A percentile compares a stretch with the other conserved stretches of the same genome.
Evolutionary conservation across 2,797 vertebrate species (phyloP).

Genomic region (Aulostomus chinensis): DNA sequence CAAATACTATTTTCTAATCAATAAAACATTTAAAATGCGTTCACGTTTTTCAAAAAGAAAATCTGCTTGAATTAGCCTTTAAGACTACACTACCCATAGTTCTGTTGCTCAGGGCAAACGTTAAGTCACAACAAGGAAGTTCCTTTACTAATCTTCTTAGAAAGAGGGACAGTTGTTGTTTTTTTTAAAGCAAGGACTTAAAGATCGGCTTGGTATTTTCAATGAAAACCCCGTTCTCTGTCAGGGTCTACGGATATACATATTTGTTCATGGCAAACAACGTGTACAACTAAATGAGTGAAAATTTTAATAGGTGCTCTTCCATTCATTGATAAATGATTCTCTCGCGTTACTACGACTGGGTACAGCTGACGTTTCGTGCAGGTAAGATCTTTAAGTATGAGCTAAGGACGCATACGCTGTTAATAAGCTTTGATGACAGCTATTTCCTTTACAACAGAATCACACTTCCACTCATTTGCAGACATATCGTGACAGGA

Average conservation of each 20-base stretch:
- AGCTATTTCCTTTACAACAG: no score
- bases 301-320: not conserved
- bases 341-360: not conserved
- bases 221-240: not conserved
- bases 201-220: slow-evolving; percentile 40
- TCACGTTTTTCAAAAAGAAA: not conserved
- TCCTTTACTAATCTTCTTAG: slow-evolving; percentile 70
- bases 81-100: slow-evolving; percentile 73
- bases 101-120: slow-evolving; percentile 11
- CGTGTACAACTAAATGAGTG: not conserved
- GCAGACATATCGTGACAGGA: slow-evolving; percentile 22
- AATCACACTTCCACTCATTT: not conserved
- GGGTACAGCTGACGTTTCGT: not conserved
- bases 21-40: no score
- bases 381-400: slow-evolving; percentile 49
- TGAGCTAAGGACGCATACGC: not conserved
- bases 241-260: not conserved
- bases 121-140: slow-evolving; percentile 76
- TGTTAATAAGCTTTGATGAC: no score
- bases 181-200: slow-evolving; percentile 31
- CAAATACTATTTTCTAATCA: no score
- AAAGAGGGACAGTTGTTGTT: slow-evolving; percentile 25
- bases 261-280: not conserved
- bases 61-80: not conserved
- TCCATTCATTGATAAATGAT: slow-evolving; percentile 40